phyloP scores from a whole-genome alignment of 2,888 invertebrate species.

The Ectobius pallidus region DNA sequence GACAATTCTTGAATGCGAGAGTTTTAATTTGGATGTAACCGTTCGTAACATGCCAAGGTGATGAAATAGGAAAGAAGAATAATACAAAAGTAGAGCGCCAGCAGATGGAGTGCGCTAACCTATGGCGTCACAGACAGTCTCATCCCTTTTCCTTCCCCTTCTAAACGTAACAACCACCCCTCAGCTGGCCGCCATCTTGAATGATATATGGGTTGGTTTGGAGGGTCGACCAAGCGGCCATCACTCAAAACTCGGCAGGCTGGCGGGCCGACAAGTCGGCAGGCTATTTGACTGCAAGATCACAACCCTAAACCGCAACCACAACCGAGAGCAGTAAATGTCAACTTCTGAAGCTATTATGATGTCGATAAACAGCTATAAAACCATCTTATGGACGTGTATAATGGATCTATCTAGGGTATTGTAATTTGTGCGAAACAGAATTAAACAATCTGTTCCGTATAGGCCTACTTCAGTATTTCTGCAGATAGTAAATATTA shows the following conservation, averaged over 20 bases:
- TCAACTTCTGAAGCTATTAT: neutral
- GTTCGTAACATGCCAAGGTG: too few relatives aligned
- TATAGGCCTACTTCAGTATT: too few relatives aligned
- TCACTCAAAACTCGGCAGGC: constrained; percentile 56
- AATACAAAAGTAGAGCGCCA: too few relatives aligned
- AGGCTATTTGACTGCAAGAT: constrained; percentile 2
- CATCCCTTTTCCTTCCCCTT: constrained; percentile 46
- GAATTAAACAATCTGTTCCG: too few relatives aligned
- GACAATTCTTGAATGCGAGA: too few relatives aligned
- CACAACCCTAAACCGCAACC: neutral
- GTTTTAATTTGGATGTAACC: too few relatives aligned
- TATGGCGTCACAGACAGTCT: constrained; percentile 45
- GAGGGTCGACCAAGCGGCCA: constrained; percentile 63
- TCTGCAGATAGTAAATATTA: too few relatives aligned
- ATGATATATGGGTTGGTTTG: constrained; percentile 66
- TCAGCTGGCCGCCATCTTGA: constrained; percentile 55
- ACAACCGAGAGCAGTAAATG: constrained; percentile 21
- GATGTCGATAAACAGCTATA: neutral
- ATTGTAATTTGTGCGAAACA: too few relatives aligned
- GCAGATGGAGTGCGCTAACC: constrained; percentile 15
- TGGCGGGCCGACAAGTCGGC: constrained; percentile 19
- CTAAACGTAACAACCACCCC: constrained; percentile 35
- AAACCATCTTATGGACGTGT: neutral
- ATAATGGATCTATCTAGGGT: too few relatives aligned
- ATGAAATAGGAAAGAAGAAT: too few relatives aligned